Evolutionary conservation across 2,113 vertebrate species (phyloP), one percentile per base, ranked within the genome.

Genomic region (Channa argus): DNA sequence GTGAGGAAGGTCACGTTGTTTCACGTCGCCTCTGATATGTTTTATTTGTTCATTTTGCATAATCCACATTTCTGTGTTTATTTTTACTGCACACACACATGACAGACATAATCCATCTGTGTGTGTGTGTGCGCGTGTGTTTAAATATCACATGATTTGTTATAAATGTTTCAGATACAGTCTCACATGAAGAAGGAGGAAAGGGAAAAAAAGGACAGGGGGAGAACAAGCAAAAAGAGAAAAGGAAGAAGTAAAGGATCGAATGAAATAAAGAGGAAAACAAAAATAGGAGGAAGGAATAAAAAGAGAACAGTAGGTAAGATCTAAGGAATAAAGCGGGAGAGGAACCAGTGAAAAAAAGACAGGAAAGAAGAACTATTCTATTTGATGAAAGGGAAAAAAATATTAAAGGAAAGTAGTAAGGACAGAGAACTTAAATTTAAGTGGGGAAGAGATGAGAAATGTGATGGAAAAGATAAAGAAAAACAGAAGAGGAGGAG

Each of bases 31-130:
- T 74, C 76, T 82, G 56, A 80, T 74, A 64, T 65, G 11, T 60
- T 80, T 80, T 37, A 83, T 79, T 77, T 66, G 52, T 84, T 67
- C 10, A 7, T 62, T 82, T 81, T 45, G 75, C 58, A 77, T 79
- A 84, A 86, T 82, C 84, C 69, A 60, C 71, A 63, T 67, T 34
- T 66, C 59, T 49, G 56, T 64, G 77, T 79, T 86, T 82, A 79
- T 88, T 84, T 86, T 66, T 84, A 80, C 53, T 41, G 33, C 50
- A 39, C 59, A 15, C 62, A 59, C 51, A 51, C 44, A 7, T 53
- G 65, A 41, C 63, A 13, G n/a, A 37, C 14, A 71, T 71, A 71
- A 51, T 65, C 11, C 39, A 33, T 66, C 7, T 55, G 52, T 61
- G 47, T 24, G 77, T 53, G 66, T 45, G 60, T 66, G 5, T 55